A percentile compares a stretch with the other conserved stretches of the same genome.
phyloP scores from a whole-genome alignment of 2,888 invertebrate species.

The Lasioglossum pauxillum region DNA sequence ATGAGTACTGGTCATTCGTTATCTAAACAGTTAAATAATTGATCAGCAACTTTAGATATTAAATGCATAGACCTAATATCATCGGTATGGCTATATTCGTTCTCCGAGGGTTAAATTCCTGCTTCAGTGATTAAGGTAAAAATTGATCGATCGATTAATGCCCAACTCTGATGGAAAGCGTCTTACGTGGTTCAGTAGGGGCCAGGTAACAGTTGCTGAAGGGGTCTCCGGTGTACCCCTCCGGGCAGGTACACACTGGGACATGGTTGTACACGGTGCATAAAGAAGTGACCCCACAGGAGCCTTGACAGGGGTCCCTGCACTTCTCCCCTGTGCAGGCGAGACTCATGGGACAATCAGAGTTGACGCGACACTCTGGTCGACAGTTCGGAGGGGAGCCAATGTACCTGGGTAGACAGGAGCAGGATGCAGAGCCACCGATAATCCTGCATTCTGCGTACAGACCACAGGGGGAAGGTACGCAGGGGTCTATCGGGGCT shows the following conservation, averaged over 20 bases:
- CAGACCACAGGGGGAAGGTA: conserved; percentile 93
- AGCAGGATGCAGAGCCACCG: conserved; percentile 91
- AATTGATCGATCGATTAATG: background rate
- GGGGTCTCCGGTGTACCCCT: conserved; percentile 93
- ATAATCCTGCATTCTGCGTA: conserved; percentile 93
- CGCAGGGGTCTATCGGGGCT: conserved; percentile 88
- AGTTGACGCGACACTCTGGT: conserved; percentile 93
- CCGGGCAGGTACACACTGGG: conserved; percentile 93
- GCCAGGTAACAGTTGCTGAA: conserved; percentile 90
- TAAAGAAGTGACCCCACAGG: conserved; percentile 92
- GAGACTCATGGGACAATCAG: conserved; percentile 92
- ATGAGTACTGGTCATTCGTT: no score
- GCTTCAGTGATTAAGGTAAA: no score
- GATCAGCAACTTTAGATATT: background rate
- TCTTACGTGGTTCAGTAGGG: conserved; percentile 82
- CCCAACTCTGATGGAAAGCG: background rate
- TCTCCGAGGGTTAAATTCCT: no score
- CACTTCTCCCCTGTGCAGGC: conserved; percentile 94
- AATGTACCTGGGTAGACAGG: conserved; percentile 91
- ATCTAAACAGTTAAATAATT: no score
- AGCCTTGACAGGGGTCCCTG: conserved; percentile 93
- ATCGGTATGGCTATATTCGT: background rate
- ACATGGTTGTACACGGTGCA: conserved; percentile 93
- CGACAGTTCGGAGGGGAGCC: conserved; percentile 93
- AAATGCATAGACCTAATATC: background rate